Base-by-base conservation (phyloP, 2,797 vertebrate species). In the Avahi laniger region DNA sequence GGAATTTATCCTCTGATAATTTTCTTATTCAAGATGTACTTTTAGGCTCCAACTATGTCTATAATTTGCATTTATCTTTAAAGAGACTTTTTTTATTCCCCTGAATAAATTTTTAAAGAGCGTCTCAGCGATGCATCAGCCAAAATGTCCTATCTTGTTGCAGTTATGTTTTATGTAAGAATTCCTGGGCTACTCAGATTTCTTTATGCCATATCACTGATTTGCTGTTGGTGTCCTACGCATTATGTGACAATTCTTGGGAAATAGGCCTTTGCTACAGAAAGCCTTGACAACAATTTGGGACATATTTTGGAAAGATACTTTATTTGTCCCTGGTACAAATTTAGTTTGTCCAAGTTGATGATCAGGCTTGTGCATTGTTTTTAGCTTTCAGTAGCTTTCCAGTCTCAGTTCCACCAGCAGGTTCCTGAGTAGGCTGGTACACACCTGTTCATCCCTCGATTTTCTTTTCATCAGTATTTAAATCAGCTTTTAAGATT, bases 31-130 rank as follows among this genome's bases (percentile, higher is more conserved):
- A 88, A 95, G 26, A 75, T 22, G 57, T 43, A 80, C 48, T 93
- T 94, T 95, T n/a, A 87, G 43, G 57, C 26, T 97, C 54, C 38
- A 75, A 73, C 43, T 87, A 87, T 43, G 70, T 82, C 52, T 94
- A 7, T 67, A 92, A 93, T 89, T 93, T 93, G 67, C 81, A 75
- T 92, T 97, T 95, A 69, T 75, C 73, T 96, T 97, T 90, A 93
- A 88, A 91, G 43, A 67, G 33, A 63, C 70, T 30, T 84, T 93
- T 69, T 48, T 61, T 52, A 93, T 85, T 86, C 46, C 30, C 87
- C 67, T n/a, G 41, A 91, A 93, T 96, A 67, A 38, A 85, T 91
- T 93, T 96, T 78, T 90, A 57, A 61, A 89, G 78, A 61, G 8
- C 22, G 65, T 75, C 43, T 82, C 30, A 63, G 78, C 11, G 78